Evolutionary conservation across 2,888 invertebrate genomes (phyloP).

Genomic region (Acanthopleura granulata): DNA sequence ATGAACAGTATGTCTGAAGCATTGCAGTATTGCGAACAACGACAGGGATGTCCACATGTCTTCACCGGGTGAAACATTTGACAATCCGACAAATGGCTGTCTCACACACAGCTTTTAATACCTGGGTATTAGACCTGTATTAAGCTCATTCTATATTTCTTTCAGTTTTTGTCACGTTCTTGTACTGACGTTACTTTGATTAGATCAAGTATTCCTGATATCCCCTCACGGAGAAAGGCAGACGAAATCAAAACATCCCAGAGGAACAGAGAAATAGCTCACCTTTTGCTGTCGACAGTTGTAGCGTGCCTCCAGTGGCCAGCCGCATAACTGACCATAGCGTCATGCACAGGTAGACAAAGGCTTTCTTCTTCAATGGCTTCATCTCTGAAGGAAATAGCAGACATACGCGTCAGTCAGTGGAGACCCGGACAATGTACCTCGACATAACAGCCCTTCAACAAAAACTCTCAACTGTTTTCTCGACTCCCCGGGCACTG

Average conservation of each 20-base stretch:
- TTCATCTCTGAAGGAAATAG: slow-evolving; percentile 14
- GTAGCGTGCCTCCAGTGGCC: neutral
- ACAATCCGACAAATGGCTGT: no score
- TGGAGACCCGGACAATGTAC: neutral
- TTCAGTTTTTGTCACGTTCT: neutral
- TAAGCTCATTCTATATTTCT: neutral
- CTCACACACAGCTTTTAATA: no score
- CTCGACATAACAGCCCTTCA: neutral
- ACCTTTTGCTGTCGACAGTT: neutral
- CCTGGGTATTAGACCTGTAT: no score
- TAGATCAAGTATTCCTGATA: neutral
- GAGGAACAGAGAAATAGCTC: neutral
- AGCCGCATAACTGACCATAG: slow-evolving; percentile 8
- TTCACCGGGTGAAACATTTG: no score
- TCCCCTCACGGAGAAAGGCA: no score
- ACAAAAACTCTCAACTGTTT: neutral
- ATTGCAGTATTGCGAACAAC: no score
- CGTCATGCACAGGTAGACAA: neutral
- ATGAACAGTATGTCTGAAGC: no score
- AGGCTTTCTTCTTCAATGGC: neutral
- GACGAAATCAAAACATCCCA: neutral
- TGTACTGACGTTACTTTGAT: neutral
- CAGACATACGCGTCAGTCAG: slow-evolving; percentile 14
- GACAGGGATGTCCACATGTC: no score
- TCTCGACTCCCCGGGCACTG: neutral